phyloP scores from a whole-genome alignment of 2,113 vertebrate genomes.

The Capreolus pygargus region DNA sequence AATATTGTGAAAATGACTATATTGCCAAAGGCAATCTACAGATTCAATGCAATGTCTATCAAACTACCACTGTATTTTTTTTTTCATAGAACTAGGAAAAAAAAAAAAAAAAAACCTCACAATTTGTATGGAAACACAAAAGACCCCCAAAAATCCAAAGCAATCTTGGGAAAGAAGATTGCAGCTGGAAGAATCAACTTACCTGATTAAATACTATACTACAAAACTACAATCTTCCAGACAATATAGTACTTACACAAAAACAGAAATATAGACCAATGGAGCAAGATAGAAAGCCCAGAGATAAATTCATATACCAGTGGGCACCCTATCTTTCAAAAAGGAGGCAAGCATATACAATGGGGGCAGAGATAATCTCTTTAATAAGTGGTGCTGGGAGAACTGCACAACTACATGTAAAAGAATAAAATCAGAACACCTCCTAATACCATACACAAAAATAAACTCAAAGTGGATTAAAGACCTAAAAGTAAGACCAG shows the following conservation, averaged over 20 bases:
- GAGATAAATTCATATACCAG: neutral
- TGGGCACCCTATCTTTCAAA: neutral
- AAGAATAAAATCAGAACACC: neutral
- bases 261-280: neutral
- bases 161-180: neutral
- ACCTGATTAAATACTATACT: neutral
- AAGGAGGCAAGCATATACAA: neutral
- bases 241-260: neutral
- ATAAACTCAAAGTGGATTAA: neutral
- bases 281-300: neutral
- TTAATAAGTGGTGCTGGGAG: neutral
- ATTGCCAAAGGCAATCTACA: neutral
- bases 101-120: neutral
- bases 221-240: neutral
- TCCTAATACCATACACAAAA: neutral
- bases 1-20: neutral
- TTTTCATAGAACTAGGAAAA: fast-evolving
- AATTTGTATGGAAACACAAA: neutral
- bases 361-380: neutral
- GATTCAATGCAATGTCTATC: neutral
- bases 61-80: neutral
- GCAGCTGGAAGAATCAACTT: neutral
- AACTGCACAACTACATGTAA: fast-evolving
- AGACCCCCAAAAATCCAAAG: neutral
- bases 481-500: neutral